Evolutionary conservation across 1,140 invertebrate genomes (phyloP), one percentile per base, ranked within the genome.

Genomic region (Drosophila dunni): DNA sequence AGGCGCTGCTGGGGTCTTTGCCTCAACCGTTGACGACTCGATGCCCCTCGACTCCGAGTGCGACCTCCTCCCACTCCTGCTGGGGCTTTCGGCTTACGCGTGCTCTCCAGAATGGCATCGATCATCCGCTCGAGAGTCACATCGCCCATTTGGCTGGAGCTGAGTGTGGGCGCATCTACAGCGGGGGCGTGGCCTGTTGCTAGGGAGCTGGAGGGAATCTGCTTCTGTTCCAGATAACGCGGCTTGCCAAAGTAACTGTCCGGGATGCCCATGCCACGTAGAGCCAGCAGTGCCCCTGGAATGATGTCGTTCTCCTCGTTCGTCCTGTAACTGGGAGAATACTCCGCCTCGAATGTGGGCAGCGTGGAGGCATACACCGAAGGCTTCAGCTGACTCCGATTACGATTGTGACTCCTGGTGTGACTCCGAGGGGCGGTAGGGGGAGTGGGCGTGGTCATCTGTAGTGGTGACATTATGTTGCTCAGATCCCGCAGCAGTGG

Each of bases 191-290:
- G 50, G 17, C 1, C 34, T 2, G 42, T 50, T 56, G 64, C n/a
- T 64, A 46, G 2, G 10, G n/a, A 1, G 33, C 45, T 11, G 17
- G 29, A 40, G 29, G 42, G 0, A n/a, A 29, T 29, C 15, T 46
- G 17, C 67, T 83, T 63, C 44, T 74, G 83, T 29, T 88, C 66
- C 56, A 88, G 70, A 45, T 92, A 92, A 53, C 91, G 79, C 2
- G 91, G 91, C 67, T 92, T 91, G 64, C 91, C 88, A 46, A 92
- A 92, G 73, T 92, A 92, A 45, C 81, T 88, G 71, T 92, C 91
- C 10, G 91, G 81, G 15, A 92, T 91, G 29, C 88, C 89, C 10
- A 92, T 45, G 15, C 91, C 91, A 3, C 91, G 85, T 42, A 92
- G 69, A 2, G 91, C 91, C 7, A 92, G 63, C 53, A 92, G 54